Percentiles rank a stretch among this genome's conserved stretches.
Conservation (phyloP, 2,113 vertebrate genomes). For the Vulpes ferrilata region DNA sequence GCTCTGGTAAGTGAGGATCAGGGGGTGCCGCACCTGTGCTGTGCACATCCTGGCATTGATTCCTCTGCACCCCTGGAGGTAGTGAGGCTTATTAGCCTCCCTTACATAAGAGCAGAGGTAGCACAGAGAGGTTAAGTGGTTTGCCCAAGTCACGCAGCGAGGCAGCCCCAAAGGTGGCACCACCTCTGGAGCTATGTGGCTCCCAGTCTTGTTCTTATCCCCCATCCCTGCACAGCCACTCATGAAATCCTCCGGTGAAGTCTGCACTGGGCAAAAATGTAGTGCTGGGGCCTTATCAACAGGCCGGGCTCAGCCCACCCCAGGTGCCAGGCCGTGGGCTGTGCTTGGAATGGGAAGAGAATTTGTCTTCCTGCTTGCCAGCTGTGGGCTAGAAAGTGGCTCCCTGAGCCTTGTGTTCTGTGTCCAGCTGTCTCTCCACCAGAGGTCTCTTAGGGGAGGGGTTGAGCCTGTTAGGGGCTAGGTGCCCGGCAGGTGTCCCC, state of each 20-base stretch:
- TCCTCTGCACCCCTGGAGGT: neutral
- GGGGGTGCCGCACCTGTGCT: neutral
- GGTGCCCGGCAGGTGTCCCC: neutral
- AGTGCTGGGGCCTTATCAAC: neutral
- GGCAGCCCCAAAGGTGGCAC: neutral
- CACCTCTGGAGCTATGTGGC: neutral
- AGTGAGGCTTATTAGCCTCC: neutral
- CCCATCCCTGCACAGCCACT: neutral
- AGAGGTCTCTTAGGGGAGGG: neutral
- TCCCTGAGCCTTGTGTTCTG: neutral
- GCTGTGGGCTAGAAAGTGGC: neutral
- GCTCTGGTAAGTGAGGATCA: neutral
- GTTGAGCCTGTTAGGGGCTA: neutral
- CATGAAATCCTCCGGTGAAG: no score
- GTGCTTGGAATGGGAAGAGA: neutral
- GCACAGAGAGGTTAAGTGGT: neutral
- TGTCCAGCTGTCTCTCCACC: fast-evolving
- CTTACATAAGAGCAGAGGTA: neutral
- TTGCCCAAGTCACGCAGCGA: neutral
- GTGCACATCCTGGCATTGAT: neutral
- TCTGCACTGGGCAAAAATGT: neutral
- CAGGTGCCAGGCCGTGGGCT: neutral
- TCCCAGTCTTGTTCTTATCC: neutral
- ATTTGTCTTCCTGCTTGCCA: neutral
- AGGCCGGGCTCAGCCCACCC: neutral